phyloP scores from a whole-genome alignment of 2,113 vertebrate genomes.

The Pelecanus crispus region DNA sequence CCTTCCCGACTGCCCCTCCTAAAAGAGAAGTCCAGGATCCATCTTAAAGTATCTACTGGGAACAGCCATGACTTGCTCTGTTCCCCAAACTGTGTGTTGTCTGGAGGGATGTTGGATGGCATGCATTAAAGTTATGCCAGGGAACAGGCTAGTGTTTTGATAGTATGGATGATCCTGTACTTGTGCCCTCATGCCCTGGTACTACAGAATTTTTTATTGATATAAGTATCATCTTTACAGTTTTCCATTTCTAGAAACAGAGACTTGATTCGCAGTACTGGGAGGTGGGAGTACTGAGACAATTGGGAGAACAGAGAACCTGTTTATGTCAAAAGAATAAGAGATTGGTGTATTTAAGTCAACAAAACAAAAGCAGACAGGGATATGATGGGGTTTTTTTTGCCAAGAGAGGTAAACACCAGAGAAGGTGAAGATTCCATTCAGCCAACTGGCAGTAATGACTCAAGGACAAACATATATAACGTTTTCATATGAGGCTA shows the following conservation, averaged over 20 bases:
- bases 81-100: rapidly evolving
- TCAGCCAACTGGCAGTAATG: not conserved
- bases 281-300: not conserved
- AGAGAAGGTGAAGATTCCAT: not conserved
- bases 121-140: not conserved
- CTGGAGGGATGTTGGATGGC: not conserved
- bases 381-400: not conserved
- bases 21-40: not conserved
- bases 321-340: not conserved
- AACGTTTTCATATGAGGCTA: not conserved
- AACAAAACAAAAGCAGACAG: not conserved
- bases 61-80: not conserved
- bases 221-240: not conserved
- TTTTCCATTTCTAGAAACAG: not conserved
- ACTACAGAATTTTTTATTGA: not conserved
- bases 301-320: not conserved
- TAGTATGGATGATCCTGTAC: not conserved
- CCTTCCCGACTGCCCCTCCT: not conserved
- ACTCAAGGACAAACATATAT: not conserved
- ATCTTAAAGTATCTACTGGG: not conserved
- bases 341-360: not conserved
- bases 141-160: not conserved
- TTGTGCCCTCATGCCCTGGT: not conserved
- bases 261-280: not conserved
- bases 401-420: not conserved